phyloP scores from a whole-genome alignment of 1,140 invertebrate genomes.

The Brachystomella parvula region DNA sequence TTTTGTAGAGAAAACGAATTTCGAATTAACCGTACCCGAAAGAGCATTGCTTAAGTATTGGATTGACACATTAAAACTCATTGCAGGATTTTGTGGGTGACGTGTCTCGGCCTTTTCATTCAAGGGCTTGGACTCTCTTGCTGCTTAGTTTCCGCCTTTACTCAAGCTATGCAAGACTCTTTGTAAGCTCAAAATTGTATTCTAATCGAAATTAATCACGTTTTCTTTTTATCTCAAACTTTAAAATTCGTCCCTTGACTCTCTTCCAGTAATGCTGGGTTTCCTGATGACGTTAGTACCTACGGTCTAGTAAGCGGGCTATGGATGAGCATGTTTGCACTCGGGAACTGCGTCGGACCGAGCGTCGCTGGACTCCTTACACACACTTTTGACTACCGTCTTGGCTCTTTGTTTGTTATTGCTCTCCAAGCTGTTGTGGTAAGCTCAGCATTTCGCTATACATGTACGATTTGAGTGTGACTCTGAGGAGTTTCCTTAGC shows the following conservation, averaged over 20 bases:
- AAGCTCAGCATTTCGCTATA: too few relatives aligned
- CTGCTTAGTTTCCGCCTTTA: slow-evolving; percentile 68
- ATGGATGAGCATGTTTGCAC: slow-evolving; percentile 74
- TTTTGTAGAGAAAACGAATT: too few relatives aligned
- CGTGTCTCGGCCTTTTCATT: slow-evolving; percentile 59
- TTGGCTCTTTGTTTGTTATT: not conserved
- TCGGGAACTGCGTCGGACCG: slow-evolving; percentile 63
- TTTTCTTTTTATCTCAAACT: slow-evolving; percentile 69
- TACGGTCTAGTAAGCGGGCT: slow-evolving; percentile 74
- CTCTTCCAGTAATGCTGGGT: slow-evolving; percentile 60
- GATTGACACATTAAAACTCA: too few relatives aligned
- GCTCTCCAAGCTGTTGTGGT: too few relatives aligned
- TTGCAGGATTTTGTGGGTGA: slow-evolving; percentile 56
- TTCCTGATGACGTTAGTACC: slow-evolving; percentile 70
- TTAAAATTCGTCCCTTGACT: too few relatives aligned
- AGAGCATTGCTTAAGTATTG: too few relatives aligned
- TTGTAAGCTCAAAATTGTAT: slow-evolving; percentile 58
- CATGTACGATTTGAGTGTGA: too few relatives aligned
- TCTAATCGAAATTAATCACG: slow-evolving; percentile 41
- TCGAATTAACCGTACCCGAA: too few relatives aligned
- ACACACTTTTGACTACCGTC: not conserved
- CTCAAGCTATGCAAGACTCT: slow-evolving; percentile 63
- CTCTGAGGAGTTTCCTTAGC: too few relatives aligned
- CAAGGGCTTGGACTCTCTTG: slow-evolving; percentile 74
- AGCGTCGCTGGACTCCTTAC: not conserved